Evolutionary conservation across 2,888 invertebrate species (phyloP).

Genomic region (Clivina fossor): DNA sequence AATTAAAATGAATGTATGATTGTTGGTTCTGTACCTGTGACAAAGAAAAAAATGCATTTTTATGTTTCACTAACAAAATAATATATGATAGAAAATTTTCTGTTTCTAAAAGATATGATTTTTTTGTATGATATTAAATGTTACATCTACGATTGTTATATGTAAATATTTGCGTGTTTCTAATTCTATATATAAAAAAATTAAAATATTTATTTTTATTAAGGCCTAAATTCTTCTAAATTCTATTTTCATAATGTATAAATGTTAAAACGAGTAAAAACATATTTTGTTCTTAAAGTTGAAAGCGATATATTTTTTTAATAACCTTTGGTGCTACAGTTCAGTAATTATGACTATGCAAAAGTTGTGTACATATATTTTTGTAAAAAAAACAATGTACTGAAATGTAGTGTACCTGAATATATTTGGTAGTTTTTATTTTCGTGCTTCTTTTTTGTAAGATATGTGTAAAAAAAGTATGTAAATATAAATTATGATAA

Average conservation of each 20-base stretch:
- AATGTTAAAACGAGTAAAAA: not conserved
- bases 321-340: constrained; percentile 14
- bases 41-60: constrained; percentile 35
- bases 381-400: constrained; percentile 22
- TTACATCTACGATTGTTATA: constrained; percentile 11
- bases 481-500: constrained; percentile 23
- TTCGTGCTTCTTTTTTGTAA: constrained; percentile 25
- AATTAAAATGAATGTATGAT: constrained; percentile 35
- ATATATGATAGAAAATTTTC: constrained; percentile 11
- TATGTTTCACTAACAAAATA: constrained; percentile 23
- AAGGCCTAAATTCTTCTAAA: constrained; percentile 16
- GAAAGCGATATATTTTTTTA: constrained; percentile 1
- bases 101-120: constrained; percentile 20
- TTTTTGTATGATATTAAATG: constrained; percentile 23
- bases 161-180: constrained; percentile 17
- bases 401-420: constrained; percentile 29
- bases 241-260: not conserved
- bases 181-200: not conserved
- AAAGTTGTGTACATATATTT: constrained; percentile 24
- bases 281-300: not conserved
- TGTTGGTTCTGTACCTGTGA: constrained; percentile 48
- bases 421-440: constrained; percentile 23
- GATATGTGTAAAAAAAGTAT: constrained; percentile 25
- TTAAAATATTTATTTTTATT: constrained; percentile 12
- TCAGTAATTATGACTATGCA: constrained; percentile 8